Evolutionary conservation across 2,113 vertebrate genomes (phyloP), one percentile per base, ranked within the genome.

Genomic region (Pelecanus crispus): DNA sequence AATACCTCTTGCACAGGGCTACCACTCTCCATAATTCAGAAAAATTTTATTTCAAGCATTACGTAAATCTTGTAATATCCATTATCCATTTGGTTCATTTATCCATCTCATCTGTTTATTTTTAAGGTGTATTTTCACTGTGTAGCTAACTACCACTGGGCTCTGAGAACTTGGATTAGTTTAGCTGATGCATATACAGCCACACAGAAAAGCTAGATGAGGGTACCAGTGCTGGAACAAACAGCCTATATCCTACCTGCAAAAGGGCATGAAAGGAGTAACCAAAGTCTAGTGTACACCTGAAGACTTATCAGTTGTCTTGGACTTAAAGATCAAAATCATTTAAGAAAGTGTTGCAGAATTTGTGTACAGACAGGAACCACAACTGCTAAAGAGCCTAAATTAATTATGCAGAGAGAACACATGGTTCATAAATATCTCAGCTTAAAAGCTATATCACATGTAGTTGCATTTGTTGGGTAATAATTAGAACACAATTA

Each of bases 401-500:
- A 62, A 90, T 63, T 26, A 50, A 70, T 53, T 90, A 67, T 90
- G 38, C 85, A 90, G 74, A 56, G 49, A 65, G 70, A 77, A 88
- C 53, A 73, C 49, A 38, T 3, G 4, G 71, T 73, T 81, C 59
- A 77, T 83, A 90, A 94, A 90, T 80, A 90, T 65, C 71, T 91
- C 65, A 53, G 75, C 59, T 77, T 73, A 86, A 93, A 93, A 52
- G 45, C 55, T 70, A 0, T 7, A 49, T 62, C 82, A 90, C 24
- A 12, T 65, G 44, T 25, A 90, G 58, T 10, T n/a, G 3, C 72
- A 88, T 86, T 90, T 93, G 59, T 15, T 84, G 45, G 50, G 63
- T 63, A 86, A 78, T 90, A 84, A 93, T 93, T 92, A 77, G 75
- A 92, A 81, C 34, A 82, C 75, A 88, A 91, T 91, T 96, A 86